phyloP scores from a whole-genome alignment of 2,888 invertebrate genomes.

The Drosophila kokeensis region DNA sequence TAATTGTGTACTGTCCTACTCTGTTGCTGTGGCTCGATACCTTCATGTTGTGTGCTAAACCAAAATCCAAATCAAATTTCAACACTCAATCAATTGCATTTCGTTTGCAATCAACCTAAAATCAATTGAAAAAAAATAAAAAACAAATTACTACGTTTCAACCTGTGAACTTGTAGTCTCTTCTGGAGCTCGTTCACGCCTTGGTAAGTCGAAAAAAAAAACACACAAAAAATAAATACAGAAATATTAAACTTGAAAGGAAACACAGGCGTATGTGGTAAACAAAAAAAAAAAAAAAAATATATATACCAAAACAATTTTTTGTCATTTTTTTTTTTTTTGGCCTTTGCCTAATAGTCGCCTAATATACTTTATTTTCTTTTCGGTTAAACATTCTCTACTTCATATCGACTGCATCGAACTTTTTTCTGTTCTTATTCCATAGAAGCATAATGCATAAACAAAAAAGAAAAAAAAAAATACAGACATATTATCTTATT shows the following conservation, averaged over 20 bases:
- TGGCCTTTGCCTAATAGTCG: constrained; percentile 49
- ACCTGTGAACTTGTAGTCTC: constrained; percentile 90
- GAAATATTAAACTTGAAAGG: constrained; percentile 58
- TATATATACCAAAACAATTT: constrained; percentile 15
- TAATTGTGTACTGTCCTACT: constrained; percentile 85
- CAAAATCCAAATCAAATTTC: constrained; percentile 66
- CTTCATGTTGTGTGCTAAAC: constrained; percentile 85
- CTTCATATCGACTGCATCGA: constrained; percentile 47
- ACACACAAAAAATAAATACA: constrained; percentile 50
- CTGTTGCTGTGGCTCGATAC: constrained; percentile 85
- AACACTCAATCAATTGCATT: constrained; percentile 69
- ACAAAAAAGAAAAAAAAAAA: constrained; percentile 24
- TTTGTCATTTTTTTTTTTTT: constrained; percentile 14
- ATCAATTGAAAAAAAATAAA: constrained; percentile 41
- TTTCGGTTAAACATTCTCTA: constrained; percentile 28
- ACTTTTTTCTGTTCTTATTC: constrained; percentile 35
- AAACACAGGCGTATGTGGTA: constrained; percentile 65
- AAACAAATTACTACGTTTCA: constrained; percentile 70
- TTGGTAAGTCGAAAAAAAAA: constrained; percentile 95
- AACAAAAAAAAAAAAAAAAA: constrained; percentile 30
- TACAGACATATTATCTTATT: constrained; percentile 27
- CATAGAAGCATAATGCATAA: constrained; percentile 50
- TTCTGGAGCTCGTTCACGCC: constrained; percentile 99
- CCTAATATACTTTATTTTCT: constrained; percentile 36
- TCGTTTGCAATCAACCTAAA: constrained; percentile 59